phyloP scores from a whole-genome alignment of 2,113 vertebrate genomes.

The Ondatra zibethicus region DNA sequence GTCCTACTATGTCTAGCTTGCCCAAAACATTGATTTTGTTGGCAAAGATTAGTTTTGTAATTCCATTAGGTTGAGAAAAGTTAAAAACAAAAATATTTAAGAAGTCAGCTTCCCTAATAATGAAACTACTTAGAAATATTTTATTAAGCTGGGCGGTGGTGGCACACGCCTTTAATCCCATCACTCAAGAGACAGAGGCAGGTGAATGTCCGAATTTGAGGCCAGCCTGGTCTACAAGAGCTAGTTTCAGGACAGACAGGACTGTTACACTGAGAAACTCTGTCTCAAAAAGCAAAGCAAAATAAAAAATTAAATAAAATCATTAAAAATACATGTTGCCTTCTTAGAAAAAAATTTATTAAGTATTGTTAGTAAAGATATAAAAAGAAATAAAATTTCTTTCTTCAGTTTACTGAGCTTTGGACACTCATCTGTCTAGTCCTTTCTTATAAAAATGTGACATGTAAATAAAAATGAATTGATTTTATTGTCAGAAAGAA shows the following conservation, averaged over 20 bases:
- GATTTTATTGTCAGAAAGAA: conserved; percentile 33
- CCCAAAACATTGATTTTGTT: conserved; percentile 17
- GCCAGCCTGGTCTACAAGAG: too few species aligned
- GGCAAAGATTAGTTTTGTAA: background rate
- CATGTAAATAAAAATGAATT: conserved; percentile 37
- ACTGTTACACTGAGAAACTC: too few species aligned
- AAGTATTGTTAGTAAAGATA: background rate
- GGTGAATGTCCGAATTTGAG: too few species aligned
- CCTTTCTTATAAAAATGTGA: background rate
- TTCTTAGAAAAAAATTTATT: background rate
- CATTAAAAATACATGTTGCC: background rate
- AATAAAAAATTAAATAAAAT: too few species aligned
- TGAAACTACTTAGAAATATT: conserved; percentile 51
- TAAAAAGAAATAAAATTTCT: conserved; percentile 34
- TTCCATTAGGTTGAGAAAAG: background rate
- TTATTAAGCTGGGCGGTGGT: background rate
- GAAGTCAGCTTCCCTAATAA: background rate
- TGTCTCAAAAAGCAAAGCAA: too few species aligned
- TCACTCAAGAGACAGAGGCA: too few species aligned
- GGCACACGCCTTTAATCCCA: too few species aligned
- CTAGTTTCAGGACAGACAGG: too few species aligned
- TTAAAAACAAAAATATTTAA: conserved; percentile 24
- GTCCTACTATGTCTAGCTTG: conserved; percentile 13
- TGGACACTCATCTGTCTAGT: background rate
- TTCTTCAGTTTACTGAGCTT: background rate